phyloP scores from a whole-genome alignment of 1,140 invertebrate genomes.

The Rhagoletis pomonella region DNA sequence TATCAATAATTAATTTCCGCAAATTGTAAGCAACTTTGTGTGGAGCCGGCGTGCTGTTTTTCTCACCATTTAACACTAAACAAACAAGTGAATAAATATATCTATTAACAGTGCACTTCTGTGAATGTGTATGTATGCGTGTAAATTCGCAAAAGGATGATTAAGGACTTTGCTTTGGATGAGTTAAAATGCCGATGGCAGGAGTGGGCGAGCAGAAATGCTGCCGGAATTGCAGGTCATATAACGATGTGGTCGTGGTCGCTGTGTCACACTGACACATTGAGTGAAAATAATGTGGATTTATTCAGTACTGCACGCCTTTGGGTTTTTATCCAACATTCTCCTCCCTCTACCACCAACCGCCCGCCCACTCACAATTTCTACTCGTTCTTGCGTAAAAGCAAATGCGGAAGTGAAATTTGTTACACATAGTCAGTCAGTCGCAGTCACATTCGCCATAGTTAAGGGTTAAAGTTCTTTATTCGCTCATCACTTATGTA shows the following conservation, averaged over 20 bases:
- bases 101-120: background rate
- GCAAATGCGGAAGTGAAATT: conserved; percentile 43
- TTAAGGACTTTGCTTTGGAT: conserved; percentile 7
- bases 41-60: background rate
- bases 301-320: too few species aligned
- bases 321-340: background rate
- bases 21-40: background rate
- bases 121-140: background rate
- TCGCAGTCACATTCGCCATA: background rate
- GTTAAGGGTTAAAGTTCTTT: conserved; percentile 43
- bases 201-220: background rate
- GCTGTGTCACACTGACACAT: conserved; percentile 35
- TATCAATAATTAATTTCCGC: conserved; percentile 47
- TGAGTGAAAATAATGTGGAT: background rate
- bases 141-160: background rate
- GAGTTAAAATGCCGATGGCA: conserved; percentile 18
- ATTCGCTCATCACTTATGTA: conserved; percentile 39
- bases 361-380: background rate
- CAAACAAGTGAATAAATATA: background rate
- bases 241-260: background rate
- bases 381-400: background rate
- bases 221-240: background rate
- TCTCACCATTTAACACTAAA: background rate
- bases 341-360: background rate
- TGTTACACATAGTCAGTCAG: conserved; percentile 26